Base-by-base conservation (phyloP, 1,140 invertebrate genomes). In the Drosophila oshimai region DNA sequence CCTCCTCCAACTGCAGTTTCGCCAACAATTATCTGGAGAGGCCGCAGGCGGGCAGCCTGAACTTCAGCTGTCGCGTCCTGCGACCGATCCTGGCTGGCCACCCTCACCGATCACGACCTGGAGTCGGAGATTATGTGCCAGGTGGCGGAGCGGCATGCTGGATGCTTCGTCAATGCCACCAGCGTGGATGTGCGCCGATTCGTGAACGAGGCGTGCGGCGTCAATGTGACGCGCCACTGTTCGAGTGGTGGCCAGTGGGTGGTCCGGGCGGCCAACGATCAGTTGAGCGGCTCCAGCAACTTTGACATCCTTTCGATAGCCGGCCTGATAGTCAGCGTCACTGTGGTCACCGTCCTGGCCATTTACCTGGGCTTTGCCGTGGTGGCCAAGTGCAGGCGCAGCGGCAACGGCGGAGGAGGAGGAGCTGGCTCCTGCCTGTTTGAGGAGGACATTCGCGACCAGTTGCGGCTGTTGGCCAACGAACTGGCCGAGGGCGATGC, bases 141-240 rank as follows among this genome's bases (percentile, higher is more conserved):
- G 0, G 28, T 91, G 0, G 12, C 34, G 4, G 10, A 55, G 2
- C 42, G 54, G 0, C 34, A 89, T 39, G 20, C 4, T 0, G 20
- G 9, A 3, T 91, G 90, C 41, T 89, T 91, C 41, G 87, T 91
- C n/a, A 91, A 90, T 46, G 58, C 64, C 12, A 74, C 33, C 17
- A 29, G 18, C 2, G 68, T 89, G 5, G 71, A 90, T 64, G 18
- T 69, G 3, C 55, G 71, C 0, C 61, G 65, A 0, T 91, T 72
- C 12, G 53, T 37, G 13, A 58, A 87, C 28, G 90, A 89, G 37
- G 89, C 86, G 0, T 91, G 90, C n/a, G 75, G 72, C 28, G 39
- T 31, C 13, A 72, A 72, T 36, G 26, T 12, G 2, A 75, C 65
- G 0, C 20, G 88, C 4, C 64, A 69, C 15, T 91, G 90, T 15